Conservation (phyloP, 1,140 invertebrate genomes). For the Trachymyrmex septentrionalis region DNA sequence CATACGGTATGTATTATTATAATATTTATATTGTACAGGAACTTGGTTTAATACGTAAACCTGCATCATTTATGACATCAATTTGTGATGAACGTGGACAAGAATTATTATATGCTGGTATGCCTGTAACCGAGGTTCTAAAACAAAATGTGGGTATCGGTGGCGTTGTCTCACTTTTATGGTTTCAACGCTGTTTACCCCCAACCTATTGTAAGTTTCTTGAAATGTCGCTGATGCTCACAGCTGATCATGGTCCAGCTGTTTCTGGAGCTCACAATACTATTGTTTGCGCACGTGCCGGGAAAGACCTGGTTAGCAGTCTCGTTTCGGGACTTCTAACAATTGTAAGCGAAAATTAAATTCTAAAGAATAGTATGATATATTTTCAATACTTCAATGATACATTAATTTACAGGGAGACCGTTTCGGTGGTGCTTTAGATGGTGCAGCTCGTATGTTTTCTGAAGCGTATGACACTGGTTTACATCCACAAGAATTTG, state of each 20-base stretch:
- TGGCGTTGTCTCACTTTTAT: constrained; percentile 98
- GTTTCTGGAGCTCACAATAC: constrained; percentile 99
- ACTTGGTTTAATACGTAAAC: constrained; percentile 98
- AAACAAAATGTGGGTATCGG: constrained; percentile 98
- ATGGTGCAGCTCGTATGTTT: constrained; percentile 98
- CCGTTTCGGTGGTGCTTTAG: constrained; percentile 99
- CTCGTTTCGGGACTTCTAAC: constrained; percentile 98
- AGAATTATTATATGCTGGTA: constrained; percentile 98
- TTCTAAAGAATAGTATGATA: neutral
- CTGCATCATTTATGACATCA: constrained; percentile 99
- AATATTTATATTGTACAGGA: constrained; percentile 88
- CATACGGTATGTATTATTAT: neutral
- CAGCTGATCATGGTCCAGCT: constrained; percentile 99
- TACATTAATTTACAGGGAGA: constrained; percentile 91
- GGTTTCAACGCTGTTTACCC: constrained; percentile 99
- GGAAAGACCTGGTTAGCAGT: constrained; percentile 99
- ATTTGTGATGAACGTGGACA: constrained; percentile 99
- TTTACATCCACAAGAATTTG: constrained; percentile 99
- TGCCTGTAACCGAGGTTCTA: constrained; percentile 98
- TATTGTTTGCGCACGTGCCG: constrained; percentile 99
- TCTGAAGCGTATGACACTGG: constrained; percentile 98
- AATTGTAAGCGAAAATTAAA: constrained; percentile 91
- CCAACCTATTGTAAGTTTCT: constrained; percentile 98
- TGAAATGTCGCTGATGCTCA: constrained; percentile 99
- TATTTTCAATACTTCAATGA: constrained; percentile 1